These are phyloP conservation scores for Amblyjoppa proteus DNA, from an alignment of 2,888 invertebrate species.

Conservation along the genomic window DNA sequence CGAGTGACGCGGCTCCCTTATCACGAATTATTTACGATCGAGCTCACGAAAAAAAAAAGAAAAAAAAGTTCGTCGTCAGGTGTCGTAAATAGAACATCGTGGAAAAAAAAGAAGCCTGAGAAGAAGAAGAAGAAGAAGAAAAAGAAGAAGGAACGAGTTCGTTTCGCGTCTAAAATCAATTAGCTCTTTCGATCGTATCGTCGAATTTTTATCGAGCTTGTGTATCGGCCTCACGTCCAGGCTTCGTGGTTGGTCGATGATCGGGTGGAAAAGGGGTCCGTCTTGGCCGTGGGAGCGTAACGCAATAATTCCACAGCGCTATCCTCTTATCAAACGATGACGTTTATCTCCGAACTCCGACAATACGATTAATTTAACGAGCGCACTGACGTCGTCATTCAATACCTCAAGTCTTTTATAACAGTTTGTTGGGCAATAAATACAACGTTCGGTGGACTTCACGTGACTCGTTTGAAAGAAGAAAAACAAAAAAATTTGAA, in stretches of 20 bases:
- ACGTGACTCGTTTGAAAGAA: neutral
- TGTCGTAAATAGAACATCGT: conserved; percentile 22
- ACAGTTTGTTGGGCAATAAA: neutral
- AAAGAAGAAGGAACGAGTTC: neutral
- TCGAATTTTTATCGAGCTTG: neutral
- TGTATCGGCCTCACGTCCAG: conserved; percentile 9
- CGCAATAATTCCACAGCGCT: neutral
- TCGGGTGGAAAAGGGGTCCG: neutral
- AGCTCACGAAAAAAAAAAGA: neutral
- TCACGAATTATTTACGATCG: conserved; percentile 43
- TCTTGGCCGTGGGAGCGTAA: neutral
- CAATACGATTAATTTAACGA: neutral
- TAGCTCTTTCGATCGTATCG: conserved; percentile 39
- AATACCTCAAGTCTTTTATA: neutral
- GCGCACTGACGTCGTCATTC: neutral
- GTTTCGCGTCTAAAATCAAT: conserved; percentile 12
- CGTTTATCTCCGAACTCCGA: neutral
- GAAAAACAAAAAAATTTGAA: neutral
- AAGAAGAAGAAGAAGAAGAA: conserved; percentile 32
- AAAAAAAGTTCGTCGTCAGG: conserved; percentile 6
- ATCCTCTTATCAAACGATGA: conserved; percentile 3
- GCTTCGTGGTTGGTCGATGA: neutral
- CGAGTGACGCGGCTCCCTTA: conserved; percentile 20
- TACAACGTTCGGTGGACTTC: neutral
- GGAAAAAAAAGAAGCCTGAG: conserved; percentile 8